Percentiles rank a stretch among this genome's conserved stretches.
These are phyloP conservation scores for Drosophila paranaensis DNA, from an alignment of 2,888 invertebrate species.

Conservation along the genomic window DNA sequence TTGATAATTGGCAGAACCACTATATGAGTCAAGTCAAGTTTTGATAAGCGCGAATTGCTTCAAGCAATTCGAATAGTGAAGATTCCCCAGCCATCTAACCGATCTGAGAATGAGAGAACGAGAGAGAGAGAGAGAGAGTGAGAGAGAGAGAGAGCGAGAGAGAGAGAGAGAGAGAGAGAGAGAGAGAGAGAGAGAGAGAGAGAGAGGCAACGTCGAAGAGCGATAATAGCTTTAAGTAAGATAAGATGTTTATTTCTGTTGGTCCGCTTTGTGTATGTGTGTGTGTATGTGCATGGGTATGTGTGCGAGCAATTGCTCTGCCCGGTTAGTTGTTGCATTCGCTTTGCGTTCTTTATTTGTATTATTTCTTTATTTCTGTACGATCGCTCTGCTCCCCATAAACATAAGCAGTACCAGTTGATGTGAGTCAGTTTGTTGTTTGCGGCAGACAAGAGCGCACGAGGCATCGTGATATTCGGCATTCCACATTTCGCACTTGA, in stretches of 20 bases:
- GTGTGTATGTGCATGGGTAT: constrained; percentile 1
- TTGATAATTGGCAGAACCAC: constrained; percentile 26
- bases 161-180: background rate
- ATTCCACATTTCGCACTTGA: constrained; percentile 35
- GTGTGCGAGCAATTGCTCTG: constrained; percentile 21
- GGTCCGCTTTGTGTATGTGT: constrained; percentile 23
- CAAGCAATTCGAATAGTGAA: background rate
- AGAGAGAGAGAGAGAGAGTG: background rate
- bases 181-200: background rate
- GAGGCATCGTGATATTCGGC: constrained; percentile 39
- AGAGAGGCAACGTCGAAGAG: constrained; percentile 20
- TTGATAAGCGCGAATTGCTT: constrained; percentile 30
- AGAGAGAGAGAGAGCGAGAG: background rate
- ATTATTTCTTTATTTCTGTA: constrained; percentile 52
- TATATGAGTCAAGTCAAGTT: constrained; percentile 22
- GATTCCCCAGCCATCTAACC: background rate
- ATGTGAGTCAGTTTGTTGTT: constrained; percentile 77
- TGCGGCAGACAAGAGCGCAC: constrained; percentile 71
- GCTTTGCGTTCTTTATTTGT: constrained; percentile 44
- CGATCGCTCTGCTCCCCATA: constrained; percentile 65
- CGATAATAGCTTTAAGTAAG: constrained; percentile 57
- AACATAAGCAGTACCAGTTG: constrained; percentile 60
- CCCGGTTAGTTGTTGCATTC: constrained; percentile 27
- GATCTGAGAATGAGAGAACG: background rate
- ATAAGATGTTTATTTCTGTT: constrained; percentile 58